A percentile compares a stretch with the other conserved stretches of the same genome.
Conservation (phyloP, 2,888 invertebrate species). For the Aporophyla nigra region DNA sequence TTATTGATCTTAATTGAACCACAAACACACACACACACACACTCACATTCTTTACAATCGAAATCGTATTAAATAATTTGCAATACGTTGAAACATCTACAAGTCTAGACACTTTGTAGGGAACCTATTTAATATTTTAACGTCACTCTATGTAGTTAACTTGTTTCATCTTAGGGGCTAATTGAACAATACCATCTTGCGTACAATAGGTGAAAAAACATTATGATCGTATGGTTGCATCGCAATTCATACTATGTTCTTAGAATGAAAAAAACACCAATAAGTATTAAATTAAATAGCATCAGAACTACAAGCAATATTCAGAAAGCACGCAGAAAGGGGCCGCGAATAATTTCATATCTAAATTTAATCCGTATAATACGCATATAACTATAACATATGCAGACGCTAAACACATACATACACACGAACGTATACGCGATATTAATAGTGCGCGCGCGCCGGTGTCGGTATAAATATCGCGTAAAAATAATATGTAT, state of each 20-base stretch:
- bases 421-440: slow-evolving; percentile 55
- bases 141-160: not conserved
- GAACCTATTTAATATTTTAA: not conserved
- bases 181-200: not conserved
- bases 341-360: slow-evolving; percentile 79
- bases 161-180: slow-evolving; percentile 3
- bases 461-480: slow-evolving; percentile 79
- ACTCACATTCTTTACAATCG: not conserved
- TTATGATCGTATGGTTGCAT: not conserved
- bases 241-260: not conserved
- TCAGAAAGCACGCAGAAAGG: slow-evolving; percentile 59
- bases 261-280: slow-evolving; percentile 10
- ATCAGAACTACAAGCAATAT: slow-evolving; percentile 60
- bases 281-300: slow-evolving; percentile 34
- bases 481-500: slow-evolving; percentile 80
- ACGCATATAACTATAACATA: slow-evolving; percentile 81
- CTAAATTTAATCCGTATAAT: slow-evolving; percentile 81
- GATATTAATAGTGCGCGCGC: slow-evolving; percentile 74
- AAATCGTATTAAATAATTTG: not conserved
- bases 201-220: not conserved
- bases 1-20: not conserved
- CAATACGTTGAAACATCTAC: not conserved
- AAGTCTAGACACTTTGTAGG: not conserved
- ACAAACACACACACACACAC: no score
- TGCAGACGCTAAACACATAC: slow-evolving; percentile 71